Conservation (phyloP, 2,888 invertebrate genomes). For the Drosophila heteroneura region DNA sequence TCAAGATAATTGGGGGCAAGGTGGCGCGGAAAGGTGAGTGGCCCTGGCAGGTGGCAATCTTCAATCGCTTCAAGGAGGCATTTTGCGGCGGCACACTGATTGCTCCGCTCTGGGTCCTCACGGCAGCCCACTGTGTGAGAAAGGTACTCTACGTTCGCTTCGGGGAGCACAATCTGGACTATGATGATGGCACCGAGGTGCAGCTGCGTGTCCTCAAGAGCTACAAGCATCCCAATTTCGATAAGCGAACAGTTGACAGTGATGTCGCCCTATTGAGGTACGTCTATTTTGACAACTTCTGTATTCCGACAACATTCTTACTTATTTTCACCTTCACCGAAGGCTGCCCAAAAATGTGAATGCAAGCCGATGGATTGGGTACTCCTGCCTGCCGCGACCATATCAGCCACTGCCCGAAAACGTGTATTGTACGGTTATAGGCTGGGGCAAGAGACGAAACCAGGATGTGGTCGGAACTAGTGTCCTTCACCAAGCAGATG, state of each 20-base stretch:
- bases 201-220: constrained; percentile 91
- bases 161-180: constrained; percentile 93
- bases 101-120: constrained; percentile 93
- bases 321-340: background rate
- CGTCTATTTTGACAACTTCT: background rate
- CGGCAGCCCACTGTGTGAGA: constrained; percentile 94
- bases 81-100: constrained; percentile 95
- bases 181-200: constrained; percentile 91
- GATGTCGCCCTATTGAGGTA: constrained; percentile 94
- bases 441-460: constrained; percentile 95
- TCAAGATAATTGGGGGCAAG: constrained; percentile 94
- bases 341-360: constrained; percentile 84
- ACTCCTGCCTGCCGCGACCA: constrained; percentile 93
- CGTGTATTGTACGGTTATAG: constrained; percentile 93
- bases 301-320: background rate
- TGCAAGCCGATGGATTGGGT: constrained; percentile 86
- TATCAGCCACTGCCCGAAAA: constrained; percentile 88
- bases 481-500: constrained; percentile 94
- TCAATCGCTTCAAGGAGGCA: constrained; percentile 94
- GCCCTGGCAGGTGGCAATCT: constrained; percentile 97
- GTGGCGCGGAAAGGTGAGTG: constrained; percentile 93
- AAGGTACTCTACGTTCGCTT: constrained; percentile 91
- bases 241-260: constrained; percentile 95
- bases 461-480: constrained; percentile 93
- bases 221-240: constrained; percentile 93